phyloP scores from a whole-genome alignment of 2,113 vertebrate species.

The Platanista minor region DNA sequence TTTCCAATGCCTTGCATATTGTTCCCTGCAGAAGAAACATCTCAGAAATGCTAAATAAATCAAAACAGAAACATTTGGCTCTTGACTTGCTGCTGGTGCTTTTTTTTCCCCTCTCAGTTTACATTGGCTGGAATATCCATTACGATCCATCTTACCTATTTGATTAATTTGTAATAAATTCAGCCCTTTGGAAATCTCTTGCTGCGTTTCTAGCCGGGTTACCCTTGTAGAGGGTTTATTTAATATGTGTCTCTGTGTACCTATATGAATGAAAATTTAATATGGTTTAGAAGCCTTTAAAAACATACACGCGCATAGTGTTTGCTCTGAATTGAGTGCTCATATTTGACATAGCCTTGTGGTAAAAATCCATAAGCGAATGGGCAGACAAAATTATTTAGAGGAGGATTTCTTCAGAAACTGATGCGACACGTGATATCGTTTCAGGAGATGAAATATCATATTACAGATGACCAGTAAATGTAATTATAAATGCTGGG shows the following conservation, averaged over 20 bases:
- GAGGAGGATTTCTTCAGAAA: conserved; percentile 66
- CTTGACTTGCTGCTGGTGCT: conserved; percentile 75
- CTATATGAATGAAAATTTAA: conserved; percentile 73
- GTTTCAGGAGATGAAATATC: conserved; percentile 56
- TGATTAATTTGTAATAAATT: conserved; percentile 78
- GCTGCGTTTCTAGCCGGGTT: conserved; percentile 64
- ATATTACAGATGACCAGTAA: conserved; percentile 56
- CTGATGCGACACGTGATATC: background rate
- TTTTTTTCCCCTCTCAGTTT: conserved; percentile 72
- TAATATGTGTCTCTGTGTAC: conserved; percentile 76
- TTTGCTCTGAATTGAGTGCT: conserved; percentile 59
- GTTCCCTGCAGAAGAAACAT: conserved; percentile 85
- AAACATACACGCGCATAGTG: conserved; percentile 45
- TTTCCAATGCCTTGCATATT: conserved; percentile 87
- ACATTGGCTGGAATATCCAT: conserved; percentile 76
- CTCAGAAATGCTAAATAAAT: conserved; percentile 89
- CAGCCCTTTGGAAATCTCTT: conserved; percentile 65
- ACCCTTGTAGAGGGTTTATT: conserved; percentile 64
- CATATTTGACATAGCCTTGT: background rate
- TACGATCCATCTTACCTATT: conserved; percentile 76
- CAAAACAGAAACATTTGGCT: conserved; percentile 85
- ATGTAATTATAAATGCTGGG: conserved; percentile 45
- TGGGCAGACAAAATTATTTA: conserved; percentile 56
- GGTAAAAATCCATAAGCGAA: conserved; percentile 63
- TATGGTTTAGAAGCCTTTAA: conserved; percentile 72